Base-by-base conservation (phyloP, 2,113 vertebrate genomes). In the Sinocyclocheilus anophthalmus region DNA sequence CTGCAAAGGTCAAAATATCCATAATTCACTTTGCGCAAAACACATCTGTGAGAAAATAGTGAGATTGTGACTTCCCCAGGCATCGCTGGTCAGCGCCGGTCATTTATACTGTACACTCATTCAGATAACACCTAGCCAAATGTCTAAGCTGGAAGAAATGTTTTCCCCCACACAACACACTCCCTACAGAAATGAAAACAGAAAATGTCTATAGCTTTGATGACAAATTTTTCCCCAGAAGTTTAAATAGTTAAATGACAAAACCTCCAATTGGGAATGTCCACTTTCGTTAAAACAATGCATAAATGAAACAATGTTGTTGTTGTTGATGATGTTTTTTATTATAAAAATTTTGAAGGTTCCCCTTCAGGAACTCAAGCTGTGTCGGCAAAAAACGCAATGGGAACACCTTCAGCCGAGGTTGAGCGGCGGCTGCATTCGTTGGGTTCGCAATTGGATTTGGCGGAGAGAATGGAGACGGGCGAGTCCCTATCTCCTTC, bases 1-100 rank as follows among this genome's bases (percentile, higher is more conserved):
- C 69, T 33, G 26, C 83, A 89, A 89, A 89, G 85, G 88, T 89
- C 81, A 89, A 84, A 87, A 89, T 87, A 78, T 77, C 88, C 85
- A 89, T 89, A 87, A 87, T 73, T 89, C 83, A 88, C 81, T 50
- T 81, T 57, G n/a, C 20, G 14, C 78, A 72, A 55, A 45, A 61
- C 63, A 88, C 79, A 83, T 57, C 33, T 70, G 45, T 83, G 42
- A 65, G 22, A 88, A 81, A 85, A 50, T 39, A 67, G 26, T 45
- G 78, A 61, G 84, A 84, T 63, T 30, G 84, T 30, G 57, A n/a
- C 53, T 26, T 84, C 22, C 81, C 59, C 20, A 42, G n/a, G 13
- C 11, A 10, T 4, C 11, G 4, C 45, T 37, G 80, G 70, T 70
- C 61, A 78, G 20, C n/a, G 22, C 26, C 16, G 16, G 48, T 22